A percentile compares a stretch with the other conserved stretches of the same genome.
These are phyloP conservation scores for Xenopus laevis DNA, from an alignment of 2,113 vertebrate species.

Conservation along the genomic window DNA sequence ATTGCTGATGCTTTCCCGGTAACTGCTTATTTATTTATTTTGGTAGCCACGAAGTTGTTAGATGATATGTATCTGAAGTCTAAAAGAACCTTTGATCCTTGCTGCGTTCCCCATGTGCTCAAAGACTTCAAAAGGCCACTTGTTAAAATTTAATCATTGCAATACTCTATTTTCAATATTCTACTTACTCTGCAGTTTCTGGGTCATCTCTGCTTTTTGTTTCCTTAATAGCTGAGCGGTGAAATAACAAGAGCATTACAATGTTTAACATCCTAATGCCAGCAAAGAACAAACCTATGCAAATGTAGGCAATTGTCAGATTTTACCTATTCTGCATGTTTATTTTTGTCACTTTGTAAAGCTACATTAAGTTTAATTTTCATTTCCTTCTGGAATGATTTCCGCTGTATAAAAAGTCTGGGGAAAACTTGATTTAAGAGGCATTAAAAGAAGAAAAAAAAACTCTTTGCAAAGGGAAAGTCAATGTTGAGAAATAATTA, in stretches of 20 bases:
- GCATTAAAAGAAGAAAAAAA: neutral
- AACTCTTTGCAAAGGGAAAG: neutral
- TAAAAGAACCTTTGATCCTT: slow-evolving; percentile 48
- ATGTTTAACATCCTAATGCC: neutral
- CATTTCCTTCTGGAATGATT: neutral
- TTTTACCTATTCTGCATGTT: neutral
- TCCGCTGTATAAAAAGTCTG: neutral
- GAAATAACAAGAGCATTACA: slow-evolving; percentile 25
- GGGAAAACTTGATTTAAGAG: neutral
- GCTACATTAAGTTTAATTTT: neutral
- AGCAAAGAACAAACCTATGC: neutral
- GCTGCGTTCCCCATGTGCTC: slow-evolving; percentile 39
- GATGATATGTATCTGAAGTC: slow-evolving; percentile 41
- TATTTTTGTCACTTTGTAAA: too few species aligned
- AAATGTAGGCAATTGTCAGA: slow-evolving; percentile 20
- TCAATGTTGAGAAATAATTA: neutral
- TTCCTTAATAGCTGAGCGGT: slow-evolving; percentile 49
- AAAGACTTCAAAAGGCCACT: slow-evolving; percentile 43
- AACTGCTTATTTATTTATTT: slow-evolving; percentile 36
- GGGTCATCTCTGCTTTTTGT: slow-evolving; percentile 44
- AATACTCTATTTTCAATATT: slow-evolving; percentile 48
- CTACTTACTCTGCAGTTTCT: slow-evolving; percentile 51
- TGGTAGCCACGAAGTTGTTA: slow-evolving; percentile 27
- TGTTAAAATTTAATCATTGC: slow-evolving; percentile 56
- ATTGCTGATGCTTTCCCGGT: slow-evolving; percentile 30